Evolutionary conservation across 2,888 invertebrate genomes (phyloP).

Genomic region (Ophraella communa): DNA sequence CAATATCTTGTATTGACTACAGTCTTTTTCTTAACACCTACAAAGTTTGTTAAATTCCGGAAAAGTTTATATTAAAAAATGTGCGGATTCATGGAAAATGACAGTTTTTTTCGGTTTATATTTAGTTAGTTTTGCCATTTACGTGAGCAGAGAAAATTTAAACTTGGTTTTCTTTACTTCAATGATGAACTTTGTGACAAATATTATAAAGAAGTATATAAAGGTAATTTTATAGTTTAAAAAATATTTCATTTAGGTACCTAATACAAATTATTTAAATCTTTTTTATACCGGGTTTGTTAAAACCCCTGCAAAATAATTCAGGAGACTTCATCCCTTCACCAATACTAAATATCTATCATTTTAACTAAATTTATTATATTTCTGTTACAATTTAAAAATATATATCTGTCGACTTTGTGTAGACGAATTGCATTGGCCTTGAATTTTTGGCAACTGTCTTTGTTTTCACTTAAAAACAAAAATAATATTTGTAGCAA

Average conservation of each 20-base stretch:
- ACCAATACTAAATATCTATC: too few relatives aligned
- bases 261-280: too few relatives aligned
- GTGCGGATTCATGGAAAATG: constrained; percentile 15
- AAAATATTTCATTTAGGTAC: not conserved
- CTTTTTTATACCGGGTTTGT: too few relatives aligned
- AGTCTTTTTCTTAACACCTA: not conserved
- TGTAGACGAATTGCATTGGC: not conserved
- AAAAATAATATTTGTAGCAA: constrained; percentile 9
- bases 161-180: constrained; percentile 25
- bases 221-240: constrained; percentile 24
- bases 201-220: constrained; percentile 36
- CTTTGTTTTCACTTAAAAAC: constrained; percentile 6
- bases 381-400: not conserved
- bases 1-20: constrained; percentile 25
- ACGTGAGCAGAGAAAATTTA: constrained; percentile 35
- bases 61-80: constrained; percentile 10
- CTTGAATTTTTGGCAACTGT: constrained; percentile 17
- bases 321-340: too few relatives aligned
- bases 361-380: not conserved
- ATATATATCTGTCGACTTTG: not conserved
- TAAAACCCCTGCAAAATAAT: too few relatives aligned
- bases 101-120: constrained; percentile 25
- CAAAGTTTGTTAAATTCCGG: not conserved
- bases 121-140: constrained; percentile 38
- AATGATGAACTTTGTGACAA: constrained; percentile 38